These are phyloP conservation scores for Illadopsis cleaveri DNA, from an alignment of 2,113 vertebrate species.

Conservation along the genomic window DNA sequence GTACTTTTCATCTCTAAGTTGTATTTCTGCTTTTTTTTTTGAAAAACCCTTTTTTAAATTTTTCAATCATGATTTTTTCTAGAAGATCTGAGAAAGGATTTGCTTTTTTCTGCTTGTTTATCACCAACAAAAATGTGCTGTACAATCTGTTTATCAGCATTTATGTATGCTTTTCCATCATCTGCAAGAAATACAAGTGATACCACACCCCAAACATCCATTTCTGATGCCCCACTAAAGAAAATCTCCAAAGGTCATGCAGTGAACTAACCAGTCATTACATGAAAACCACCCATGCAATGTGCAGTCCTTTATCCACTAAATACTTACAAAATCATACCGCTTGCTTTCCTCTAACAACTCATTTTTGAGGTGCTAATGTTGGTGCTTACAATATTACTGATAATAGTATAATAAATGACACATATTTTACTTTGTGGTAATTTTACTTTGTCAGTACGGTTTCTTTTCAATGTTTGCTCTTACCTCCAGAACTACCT, in stretches of 20 bases:
- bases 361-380: neutral
- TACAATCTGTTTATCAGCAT: neutral
- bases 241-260: neutral
- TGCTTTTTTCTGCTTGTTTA: neutral
- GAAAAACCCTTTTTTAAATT: neutral
- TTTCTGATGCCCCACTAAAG: neutral
- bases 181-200: neutral
- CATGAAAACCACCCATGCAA: neutral
- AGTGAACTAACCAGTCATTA: neutral
- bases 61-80: neutral
- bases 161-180: neutral
- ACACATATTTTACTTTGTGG: neutral
- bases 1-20: neutral
- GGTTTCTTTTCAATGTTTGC: neutral
- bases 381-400: neutral
- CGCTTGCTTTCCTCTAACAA: neutral
- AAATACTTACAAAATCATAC: neutral
- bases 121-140: neutral
- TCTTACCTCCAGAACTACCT: neutral
- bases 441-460: neutral
- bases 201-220: accelerated
- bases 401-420: accelerated
- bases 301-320: neutral
- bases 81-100: neutral
- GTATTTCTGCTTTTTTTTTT: neutral